A percentile compares a stretch with the other conserved stretches of the same genome.
phyloP scores from a whole-genome alignment of 1,140 invertebrate genomes.

The Gerris buenoi region DNA sequence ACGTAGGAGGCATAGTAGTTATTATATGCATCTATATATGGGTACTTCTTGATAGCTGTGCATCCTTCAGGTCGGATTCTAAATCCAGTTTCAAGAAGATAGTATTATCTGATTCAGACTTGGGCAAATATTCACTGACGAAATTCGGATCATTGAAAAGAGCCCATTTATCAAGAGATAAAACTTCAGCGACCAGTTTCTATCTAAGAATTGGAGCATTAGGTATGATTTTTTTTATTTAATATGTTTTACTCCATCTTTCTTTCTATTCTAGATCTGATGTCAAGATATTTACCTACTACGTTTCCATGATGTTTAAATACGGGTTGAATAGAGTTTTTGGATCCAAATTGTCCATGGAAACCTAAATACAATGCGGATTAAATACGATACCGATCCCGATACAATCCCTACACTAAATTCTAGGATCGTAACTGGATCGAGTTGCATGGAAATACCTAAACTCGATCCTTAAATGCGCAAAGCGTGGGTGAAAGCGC shows the following conservation, averaged over 20 bases:
- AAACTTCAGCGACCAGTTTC: conserved; percentile 42
- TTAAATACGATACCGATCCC: too few species aligned
- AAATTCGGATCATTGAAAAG: conserved; percentile 40
- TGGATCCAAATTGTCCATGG: too few species aligned
- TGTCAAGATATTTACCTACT: not conserved
- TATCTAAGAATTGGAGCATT: conserved; percentile 50
- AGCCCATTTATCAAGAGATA: conserved; percentile 38
- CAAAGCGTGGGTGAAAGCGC: too few species aligned
- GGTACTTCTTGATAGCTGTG: conserved; percentile 41
- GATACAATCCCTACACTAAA: too few species aligned
- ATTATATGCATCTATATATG: conserved; percentile 49
- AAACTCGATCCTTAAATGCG: too few species aligned
- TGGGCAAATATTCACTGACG: conserved; percentile 26
- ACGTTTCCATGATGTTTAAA: too few species aligned
- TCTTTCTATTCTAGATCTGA: too few species aligned
- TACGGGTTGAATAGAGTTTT: too few species aligned
- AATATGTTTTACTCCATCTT: conserved; percentile 1
- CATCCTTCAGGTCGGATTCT: conserved; percentile 27
- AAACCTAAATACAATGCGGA: too few species aligned
- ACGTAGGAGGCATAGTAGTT: conserved; percentile 44
- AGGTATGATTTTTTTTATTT: conserved; percentile 30
- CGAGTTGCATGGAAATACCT: too few species aligned
- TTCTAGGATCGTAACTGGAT: too few species aligned
- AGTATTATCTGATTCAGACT: conserved; percentile 30
- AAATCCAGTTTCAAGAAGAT: conserved; percentile 15